Evolutionary conservation across 1,140 invertebrate species (phyloP).

Genomic region (Neodiprion fabricii): DNA sequence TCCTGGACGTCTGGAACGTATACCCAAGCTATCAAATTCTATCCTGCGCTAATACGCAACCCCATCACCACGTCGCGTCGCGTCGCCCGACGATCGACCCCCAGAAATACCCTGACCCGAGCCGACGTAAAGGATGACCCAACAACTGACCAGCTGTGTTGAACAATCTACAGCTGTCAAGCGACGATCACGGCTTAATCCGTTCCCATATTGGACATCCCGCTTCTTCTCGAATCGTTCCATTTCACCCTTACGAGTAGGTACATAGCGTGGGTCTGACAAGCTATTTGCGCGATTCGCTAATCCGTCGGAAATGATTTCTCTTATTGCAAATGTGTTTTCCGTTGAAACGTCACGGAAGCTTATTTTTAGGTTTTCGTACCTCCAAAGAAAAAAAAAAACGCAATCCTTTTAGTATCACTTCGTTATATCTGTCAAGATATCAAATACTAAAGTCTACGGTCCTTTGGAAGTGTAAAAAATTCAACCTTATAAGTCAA

Average conservation of each 20-base stretch:
- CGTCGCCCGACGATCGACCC: background rate
- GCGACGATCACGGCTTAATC: slow-evolving; percentile 35
- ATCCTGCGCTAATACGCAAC: slow-evolving; percentile 28
- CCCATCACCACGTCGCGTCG: slow-evolving; percentile 34
- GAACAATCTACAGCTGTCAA: slow-evolving; percentile 43
- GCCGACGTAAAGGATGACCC: background rate
- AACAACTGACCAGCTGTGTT: slow-evolving; percentile 49
- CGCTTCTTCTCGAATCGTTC: no score
- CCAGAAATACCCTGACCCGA: background rate
- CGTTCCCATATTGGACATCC: slow-evolving; percentile 19
- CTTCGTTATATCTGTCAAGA: no score
- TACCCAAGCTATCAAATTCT: slow-evolving; percentile 2
- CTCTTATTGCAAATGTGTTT: no score
- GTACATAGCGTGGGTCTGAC: no score
- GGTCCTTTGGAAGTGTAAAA: no score
- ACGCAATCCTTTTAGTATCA: no score
- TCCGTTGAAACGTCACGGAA: no score
- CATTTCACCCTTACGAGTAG: no score
- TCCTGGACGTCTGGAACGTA: background rate
- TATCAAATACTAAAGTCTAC: no score
- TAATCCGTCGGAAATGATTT: background rate
- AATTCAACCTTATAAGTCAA: no score
- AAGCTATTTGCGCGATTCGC: background rate
- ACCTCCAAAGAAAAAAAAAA: no score
- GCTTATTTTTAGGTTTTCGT: no score